Conservation (phyloP, 2,113 vertebrate genomes). For the Oostethus manadensis region DNA sequence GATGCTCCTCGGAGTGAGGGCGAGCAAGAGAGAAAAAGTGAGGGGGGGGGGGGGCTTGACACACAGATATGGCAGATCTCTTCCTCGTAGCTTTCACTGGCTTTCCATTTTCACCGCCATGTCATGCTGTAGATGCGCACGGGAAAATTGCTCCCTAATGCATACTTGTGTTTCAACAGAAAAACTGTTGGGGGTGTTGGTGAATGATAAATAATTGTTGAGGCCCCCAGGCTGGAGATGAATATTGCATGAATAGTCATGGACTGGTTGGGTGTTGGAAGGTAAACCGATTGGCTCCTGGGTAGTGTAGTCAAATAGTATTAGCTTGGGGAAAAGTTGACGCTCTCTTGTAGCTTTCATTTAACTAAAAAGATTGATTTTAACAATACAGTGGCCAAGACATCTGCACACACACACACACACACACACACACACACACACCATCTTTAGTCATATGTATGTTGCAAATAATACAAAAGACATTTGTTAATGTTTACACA, state of each 20-base stretch:
- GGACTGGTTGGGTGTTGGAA: conserved; percentile 11
- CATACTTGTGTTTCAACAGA: conserved; percentile 26
- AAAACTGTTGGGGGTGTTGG: conserved; percentile 26
- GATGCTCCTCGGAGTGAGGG: conserved; percentile 30
- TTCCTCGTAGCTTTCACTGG: conserved; percentile 28
- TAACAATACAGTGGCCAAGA: no score
- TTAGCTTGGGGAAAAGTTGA: neutral
- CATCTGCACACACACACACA: no score
- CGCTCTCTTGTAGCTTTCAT: neutral
- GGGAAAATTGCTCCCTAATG: conserved; percentile 13
- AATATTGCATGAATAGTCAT: conserved; percentile 21
- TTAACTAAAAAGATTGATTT: neutral
- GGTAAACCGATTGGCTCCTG: conserved; percentile 25
- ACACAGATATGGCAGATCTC: conserved; percentile 27
- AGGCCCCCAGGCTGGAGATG: conserved; percentile 12
- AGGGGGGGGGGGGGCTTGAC: conserved; percentile 8
- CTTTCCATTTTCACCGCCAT: conserved; percentile 22
- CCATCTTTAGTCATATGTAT: no score
- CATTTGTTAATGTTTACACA: no score
- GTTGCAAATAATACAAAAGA: no score
- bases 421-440: no score
- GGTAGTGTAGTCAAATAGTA: conserved; percentile 18
- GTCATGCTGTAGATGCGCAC: conserved; percentile 35
- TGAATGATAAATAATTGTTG: conserved; percentile 12
- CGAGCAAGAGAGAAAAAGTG: neutral